These are phyloP conservation scores for Heterocephalus glaber DNA, from an alignment of 2,113 vertebrate species.

Conservation along the genomic window DNA sequence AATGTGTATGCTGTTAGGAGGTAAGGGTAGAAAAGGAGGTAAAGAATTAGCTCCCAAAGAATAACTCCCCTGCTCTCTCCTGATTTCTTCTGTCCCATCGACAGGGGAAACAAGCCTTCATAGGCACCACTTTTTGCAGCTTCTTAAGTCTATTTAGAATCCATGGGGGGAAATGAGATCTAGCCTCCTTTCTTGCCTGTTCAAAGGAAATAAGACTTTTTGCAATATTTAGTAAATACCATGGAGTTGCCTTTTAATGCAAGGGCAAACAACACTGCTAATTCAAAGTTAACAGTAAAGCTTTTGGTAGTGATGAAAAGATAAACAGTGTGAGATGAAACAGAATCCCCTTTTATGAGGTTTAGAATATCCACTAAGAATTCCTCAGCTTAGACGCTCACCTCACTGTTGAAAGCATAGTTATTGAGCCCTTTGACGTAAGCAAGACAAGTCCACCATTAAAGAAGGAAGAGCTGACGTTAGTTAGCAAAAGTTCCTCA, in stretches of 20 bases:
- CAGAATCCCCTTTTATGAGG: not conserved
- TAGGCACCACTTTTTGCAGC: not conserved
- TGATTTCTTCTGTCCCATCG: not conserved
- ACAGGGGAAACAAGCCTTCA: not conserved
- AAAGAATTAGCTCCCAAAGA: slow-evolving; percentile 27
- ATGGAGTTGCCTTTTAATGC: slow-evolving; percentile 21
- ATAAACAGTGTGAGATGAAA: not conserved
- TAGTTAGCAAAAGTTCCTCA: slow-evolving; percentile 8
- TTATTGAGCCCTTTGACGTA: not conserved
- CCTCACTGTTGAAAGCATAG: not conserved
- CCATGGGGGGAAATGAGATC: not conserved
- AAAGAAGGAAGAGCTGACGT: not conserved
- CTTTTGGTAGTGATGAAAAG: not conserved
- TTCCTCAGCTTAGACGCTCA: not conserved
- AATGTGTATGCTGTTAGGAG: slow-evolving; percentile 17
- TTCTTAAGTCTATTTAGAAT: slow-evolving; percentile 10
- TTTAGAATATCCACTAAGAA: slow-evolving; percentile 29
- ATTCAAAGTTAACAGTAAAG: not conserved
- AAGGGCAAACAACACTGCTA: not conserved
- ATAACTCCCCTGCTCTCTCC: not conserved
- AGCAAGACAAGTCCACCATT: not conserved
- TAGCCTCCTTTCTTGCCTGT: not conserved
- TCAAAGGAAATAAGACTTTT: not conserved
- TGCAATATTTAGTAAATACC: not conserved
- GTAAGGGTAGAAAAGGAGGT: not conserved